Percentiles rank a stretch among this genome's conserved stretches.
phyloP scores from a whole-genome alignment of 2,888 invertebrate species.

The Leptogaster cylindrica region DNA sequence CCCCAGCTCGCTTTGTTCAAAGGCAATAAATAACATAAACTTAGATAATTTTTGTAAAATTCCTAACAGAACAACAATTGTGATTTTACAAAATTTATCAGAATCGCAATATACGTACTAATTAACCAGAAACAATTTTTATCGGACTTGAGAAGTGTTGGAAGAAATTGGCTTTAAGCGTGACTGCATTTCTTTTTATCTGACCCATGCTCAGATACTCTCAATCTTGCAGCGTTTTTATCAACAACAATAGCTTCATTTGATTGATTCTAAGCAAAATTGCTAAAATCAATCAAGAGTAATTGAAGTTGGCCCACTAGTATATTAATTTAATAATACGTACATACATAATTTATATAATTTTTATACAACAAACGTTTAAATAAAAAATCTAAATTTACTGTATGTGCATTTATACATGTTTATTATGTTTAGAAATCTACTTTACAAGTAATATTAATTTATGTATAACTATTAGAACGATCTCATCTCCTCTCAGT shows the following conservation, averaged over 20 bases:
- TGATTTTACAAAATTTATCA: constrained; percentile 21
- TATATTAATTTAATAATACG: constrained; percentile 28
- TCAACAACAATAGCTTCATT: constrained; percentile 25
- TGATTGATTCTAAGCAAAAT: constrained; percentile 12
- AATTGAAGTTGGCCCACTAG: constrained; percentile 32
- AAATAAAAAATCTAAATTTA: constrained; percentile 40
- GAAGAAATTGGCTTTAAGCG: constrained; percentile 29
- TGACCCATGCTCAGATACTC: too few species aligned
- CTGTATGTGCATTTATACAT: constrained; percentile 37
- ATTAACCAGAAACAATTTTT: constrained; percentile 23
- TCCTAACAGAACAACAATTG: constrained; percentile 13
- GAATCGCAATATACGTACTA: constrained; percentile 20
- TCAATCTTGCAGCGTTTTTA: constrained; percentile 12
- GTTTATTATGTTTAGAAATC: constrained; percentile 44
- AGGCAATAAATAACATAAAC: neutral
- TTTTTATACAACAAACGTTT: constrained; percentile 34
- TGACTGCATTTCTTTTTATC: too few species aligned
- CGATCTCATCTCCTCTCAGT: constrained; percentile 5
- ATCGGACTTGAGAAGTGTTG: constrained; percentile 22
- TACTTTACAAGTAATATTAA: constrained; percentile 42
- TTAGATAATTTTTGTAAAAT: neutral
- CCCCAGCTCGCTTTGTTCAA: constrained; percentile 2
- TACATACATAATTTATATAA: constrained; percentile 33
- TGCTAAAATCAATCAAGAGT: constrained; percentile 16
- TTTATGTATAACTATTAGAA: constrained; percentile 26